Evolutionary conservation across 2,888 invertebrate genomes (phyloP), one percentile per base, ranked within the genome.

Genomic region (Malachius bipustulatus): DNA sequence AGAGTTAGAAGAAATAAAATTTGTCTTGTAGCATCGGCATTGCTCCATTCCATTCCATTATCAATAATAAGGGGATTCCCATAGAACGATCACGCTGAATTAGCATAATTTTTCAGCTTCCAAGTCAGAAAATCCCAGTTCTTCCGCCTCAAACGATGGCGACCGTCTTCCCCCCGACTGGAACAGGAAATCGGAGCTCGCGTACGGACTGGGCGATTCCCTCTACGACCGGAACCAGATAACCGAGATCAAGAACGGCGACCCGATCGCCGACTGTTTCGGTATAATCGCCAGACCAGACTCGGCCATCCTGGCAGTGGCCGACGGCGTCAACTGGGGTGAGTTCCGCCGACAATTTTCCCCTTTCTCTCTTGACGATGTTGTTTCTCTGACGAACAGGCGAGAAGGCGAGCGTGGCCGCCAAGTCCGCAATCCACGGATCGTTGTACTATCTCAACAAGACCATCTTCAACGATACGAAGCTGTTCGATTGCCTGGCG

Each of bases 301-400:
- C 63, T 80, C 76, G 41, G 78, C 81, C 10, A 69, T 87, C 37
- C 65, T 89, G 58, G 80, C 82, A 9, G 69, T 90, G 37, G 89
- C 88, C 2, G 89, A 89, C 64, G 89, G 89, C 14, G 89, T 89
- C 2, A 89, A 90, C 63, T 90, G 89, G 89, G 89, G 89, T 60
- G 53, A 56, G 54, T 43, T 16, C 13, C n/a, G n/a, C n/a, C n/a
- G n/a, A n/a, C n/a, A n/a, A n/a, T n/a, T n/a, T n/a, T 13, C 13
- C 10, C 34, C 14, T 24, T 14, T 19, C 30, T 26, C 28, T 29
- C 8, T 38, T 16, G 11, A 28, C 8, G 11, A n/a, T n/a, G 6
- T 28, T 28, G 8, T 28, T 10, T 10, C 4, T n/a, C 11, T 28
- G 29, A 10, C 12, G 4, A 10, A 6, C 11, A 73, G 73, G 73